These are phyloP conservation scores for Lepus townsendii DNA, from an alignment of 2,797 vertebrate genomes.

Conservation along the genomic window DNA sequence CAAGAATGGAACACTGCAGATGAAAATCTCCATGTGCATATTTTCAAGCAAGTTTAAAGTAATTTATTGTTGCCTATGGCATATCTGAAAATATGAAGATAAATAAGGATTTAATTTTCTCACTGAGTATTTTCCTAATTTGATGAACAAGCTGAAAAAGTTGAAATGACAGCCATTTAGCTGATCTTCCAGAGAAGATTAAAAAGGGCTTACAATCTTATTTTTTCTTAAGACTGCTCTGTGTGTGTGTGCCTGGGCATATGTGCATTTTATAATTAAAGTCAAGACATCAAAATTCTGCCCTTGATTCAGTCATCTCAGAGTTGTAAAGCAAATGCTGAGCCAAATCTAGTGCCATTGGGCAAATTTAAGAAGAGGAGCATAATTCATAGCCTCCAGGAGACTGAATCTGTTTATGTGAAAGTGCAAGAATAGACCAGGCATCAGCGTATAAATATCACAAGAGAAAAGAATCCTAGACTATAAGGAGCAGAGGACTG, in stretches of 20 bases:
- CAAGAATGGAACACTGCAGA: constrained; percentile 55
- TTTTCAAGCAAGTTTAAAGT: constrained; percentile 57
- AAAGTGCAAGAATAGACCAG: not conserved
- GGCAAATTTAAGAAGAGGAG: constrained; percentile 11
- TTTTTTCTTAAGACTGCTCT: constrained; percentile 4
- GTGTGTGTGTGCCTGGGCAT: not conserved
- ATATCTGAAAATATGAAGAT: constrained; percentile 55
- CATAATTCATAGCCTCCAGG: not conserved
- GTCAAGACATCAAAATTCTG: not conserved
- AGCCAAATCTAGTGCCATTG: not conserved
- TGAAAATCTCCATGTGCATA: constrained; percentile 64
- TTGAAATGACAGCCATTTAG: constrained; percentile 67
- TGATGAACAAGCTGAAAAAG: constrained; percentile 74
- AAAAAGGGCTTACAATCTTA: not conserved
- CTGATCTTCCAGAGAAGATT: constrained; percentile 29
- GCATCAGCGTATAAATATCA: constrained; percentile 46
- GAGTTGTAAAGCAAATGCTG: constrained; percentile 17
- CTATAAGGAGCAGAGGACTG: not conserved
- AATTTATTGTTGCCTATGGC: constrained; percentile 15
- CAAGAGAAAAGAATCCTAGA: not conserved
- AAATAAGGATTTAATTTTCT: constrained; percentile 78
- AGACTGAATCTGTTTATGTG: constrained; percentile 47
- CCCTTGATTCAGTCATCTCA: not conserved
- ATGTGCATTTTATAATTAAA: constrained; percentile 27
- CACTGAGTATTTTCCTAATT: constrained; percentile 70